phyloP scores from a whole-genome alignment of 2,113 vertebrate species.

The Calonectris borealis region DNA sequence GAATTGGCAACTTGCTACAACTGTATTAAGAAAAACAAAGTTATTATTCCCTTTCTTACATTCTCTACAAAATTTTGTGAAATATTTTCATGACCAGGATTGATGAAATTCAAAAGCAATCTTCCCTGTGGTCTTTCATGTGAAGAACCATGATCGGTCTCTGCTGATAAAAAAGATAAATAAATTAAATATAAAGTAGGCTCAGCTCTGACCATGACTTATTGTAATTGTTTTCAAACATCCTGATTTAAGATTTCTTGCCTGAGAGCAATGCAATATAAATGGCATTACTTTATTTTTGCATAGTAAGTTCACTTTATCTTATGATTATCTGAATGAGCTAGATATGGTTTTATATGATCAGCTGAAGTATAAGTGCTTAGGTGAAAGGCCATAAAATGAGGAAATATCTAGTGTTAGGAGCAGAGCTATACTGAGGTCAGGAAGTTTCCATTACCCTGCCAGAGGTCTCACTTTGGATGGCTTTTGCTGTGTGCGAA shows the following conservation, averaged over 20 bases:
- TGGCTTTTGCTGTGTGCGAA: not conserved
- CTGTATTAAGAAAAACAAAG: not conserved
- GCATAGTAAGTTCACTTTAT: not conserved
- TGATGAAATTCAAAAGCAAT: conserved; percentile 2
- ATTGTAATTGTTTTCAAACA: not conserved
- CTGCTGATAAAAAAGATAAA: not conserved
- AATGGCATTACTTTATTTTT: not conserved
- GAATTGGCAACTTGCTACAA: not conserved
- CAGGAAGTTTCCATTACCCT: not conserved
- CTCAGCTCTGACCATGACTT: not conserved
- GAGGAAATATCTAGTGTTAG: not conserved
- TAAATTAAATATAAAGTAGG: not conserved
- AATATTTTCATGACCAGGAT: not conserved
- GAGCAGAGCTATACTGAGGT: not conserved
- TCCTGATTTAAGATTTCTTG: not conserved
- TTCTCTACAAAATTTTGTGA: not conserved
- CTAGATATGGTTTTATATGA: not conserved
- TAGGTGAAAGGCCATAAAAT: not conserved
- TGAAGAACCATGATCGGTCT: not conserved
- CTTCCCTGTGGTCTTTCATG: not conserved
- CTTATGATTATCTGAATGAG: not conserved
- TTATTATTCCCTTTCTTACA: not conserved
- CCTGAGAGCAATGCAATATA: not conserved
- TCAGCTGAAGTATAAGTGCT: not conserved
- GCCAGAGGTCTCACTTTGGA: not conserved